Conservation (phyloP, 2,888 invertebrate genomes). For the Acanthacorydalis orientalis region DNA sequence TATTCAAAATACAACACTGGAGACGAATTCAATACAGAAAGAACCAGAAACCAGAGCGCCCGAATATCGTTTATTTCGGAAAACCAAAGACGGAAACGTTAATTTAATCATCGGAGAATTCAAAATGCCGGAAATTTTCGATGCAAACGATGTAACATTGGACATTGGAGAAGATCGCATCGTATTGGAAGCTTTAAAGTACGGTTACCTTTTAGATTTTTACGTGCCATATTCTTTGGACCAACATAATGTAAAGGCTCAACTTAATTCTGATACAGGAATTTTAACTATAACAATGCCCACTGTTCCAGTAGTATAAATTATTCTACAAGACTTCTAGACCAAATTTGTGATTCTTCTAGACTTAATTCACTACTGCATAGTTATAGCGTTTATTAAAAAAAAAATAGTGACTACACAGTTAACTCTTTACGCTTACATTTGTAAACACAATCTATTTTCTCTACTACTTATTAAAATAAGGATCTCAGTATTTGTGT, state of each 20-base stretch:
- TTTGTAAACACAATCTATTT: no score
- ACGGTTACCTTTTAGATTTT: constrained; percentile 46
- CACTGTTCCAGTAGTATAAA: no score
- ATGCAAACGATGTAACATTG: constrained; percentile 41
- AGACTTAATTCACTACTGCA: no score
- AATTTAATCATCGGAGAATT: constrained; percentile 42
- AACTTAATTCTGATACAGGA: constrained; percentile 24
- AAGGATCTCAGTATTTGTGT: no score
- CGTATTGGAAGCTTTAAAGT: constrained; percentile 42
- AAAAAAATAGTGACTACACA: no score
- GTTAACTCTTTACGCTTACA: no score
- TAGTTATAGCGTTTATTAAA: no score
- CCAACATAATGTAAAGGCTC: constrained; percentile 32
- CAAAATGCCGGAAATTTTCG: constrained; percentile 39
- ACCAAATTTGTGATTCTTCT: no score
- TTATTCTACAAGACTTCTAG: no score
- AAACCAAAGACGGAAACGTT: constrained; percentile 35
- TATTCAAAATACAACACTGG: constrained; percentile 15
- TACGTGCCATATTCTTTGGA: constrained; percentile 50
- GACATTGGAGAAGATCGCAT: constrained; percentile 63
- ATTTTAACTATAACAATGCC: constrained; percentile 28
- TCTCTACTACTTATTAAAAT: no score
- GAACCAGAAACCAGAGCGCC: constrained; percentile 23
- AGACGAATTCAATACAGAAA: constrained; percentile 11
- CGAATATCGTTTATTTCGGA: constrained; percentile 39